These are phyloP conservation scores for Cyclophora punctaria DNA, from an alignment of 2,888 invertebrate species.

Conservation along the genomic window DNA sequence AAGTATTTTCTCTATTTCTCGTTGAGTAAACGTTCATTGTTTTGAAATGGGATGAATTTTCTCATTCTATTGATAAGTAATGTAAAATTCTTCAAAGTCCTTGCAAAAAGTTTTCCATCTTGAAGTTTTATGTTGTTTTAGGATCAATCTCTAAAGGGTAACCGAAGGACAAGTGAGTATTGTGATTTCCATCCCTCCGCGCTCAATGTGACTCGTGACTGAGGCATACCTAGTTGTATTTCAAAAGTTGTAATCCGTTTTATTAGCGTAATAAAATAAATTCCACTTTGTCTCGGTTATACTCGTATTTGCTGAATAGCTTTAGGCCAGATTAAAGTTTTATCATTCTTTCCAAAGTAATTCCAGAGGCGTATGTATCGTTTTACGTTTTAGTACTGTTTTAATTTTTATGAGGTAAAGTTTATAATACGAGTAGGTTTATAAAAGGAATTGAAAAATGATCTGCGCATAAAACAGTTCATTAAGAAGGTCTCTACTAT, in stretches of 20 bases:
- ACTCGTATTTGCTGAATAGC: conserved; percentile 1
- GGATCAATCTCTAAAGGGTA: conserved; percentile 37
- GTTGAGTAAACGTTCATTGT: background rate
- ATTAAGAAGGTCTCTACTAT: conserved; percentile 57
- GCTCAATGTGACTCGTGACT: too few relatives aligned
- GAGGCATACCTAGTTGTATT: background rate
- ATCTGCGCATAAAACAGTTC: conserved; percentile 44
- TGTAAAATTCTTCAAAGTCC: conserved; percentile 27
- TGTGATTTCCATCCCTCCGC: conserved; percentile 6
- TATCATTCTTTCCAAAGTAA: background rate
- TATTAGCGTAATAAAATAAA: conserved; percentile 6
- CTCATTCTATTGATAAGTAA: conserved; percentile 22
- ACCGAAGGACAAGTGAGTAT: conserved; percentile 33
- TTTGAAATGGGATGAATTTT: conserved; percentile 1
- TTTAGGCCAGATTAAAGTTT: conserved; percentile 5
- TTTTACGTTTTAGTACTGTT: too few relatives aligned
- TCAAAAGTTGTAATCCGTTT: conserved; percentile 12
- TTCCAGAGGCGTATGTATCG: background rate
- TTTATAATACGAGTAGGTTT: conserved; percentile 18
- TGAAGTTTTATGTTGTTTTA: conserved; percentile 45
- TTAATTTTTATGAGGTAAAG: background rate
- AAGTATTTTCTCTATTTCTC: background rate
- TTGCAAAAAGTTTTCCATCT: conserved; percentile 32
- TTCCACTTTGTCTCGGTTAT: conserved; percentile 14
- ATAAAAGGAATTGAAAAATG: conserved; percentile 36